Evolutionary conservation across 2,797 vertebrate species (phyloP), one percentile per base, ranked within the genome.

Genomic region (Amniataba percoides): DNA sequence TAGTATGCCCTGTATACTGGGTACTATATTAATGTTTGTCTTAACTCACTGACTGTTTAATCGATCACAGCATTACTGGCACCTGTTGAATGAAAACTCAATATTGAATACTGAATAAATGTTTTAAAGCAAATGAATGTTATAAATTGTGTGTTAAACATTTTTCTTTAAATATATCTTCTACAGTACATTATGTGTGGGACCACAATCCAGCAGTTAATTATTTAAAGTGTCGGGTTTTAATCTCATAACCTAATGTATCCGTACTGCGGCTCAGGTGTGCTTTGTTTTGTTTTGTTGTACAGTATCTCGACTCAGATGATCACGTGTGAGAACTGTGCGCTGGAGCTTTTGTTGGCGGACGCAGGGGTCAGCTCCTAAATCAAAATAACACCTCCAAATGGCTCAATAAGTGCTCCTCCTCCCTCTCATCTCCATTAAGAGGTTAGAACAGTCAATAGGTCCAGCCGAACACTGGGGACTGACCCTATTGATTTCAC

Each of bases 381-480:
- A 90, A 89, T 93, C 70, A 57, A 89, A 90, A 74, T 77, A 88
- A 88, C 89, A 90, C 86, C 78, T 93, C 75, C 86, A 92, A 93
- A 94, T 90, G 88, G 91, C 87, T 93, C 82, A 86, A 78, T 93
- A 93, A 94, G 92, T 91, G 92, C 90, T 92, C 82, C 88, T 89
- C 91, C 92, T 94, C 90, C 89, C 74, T 88, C 78, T 90, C 86
- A 84, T 91, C 86, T 91, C 93, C 92, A 95, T 94, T 94, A 94
- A 87, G 88, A 92, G 89, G 89, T 95, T 91, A 93, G 91, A 87
- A 78, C 62, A 87, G 89, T 94, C 94, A 83, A 94, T 94, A 93
- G 89, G 78, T 83, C 77, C 88, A 48, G 66, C 77, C 36, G 36
- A 90, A 89, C 93, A 76, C 88, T 72, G 70, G 89, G 81, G 93